A percentile compares a stretch with the other conserved stretches of the same genome.
phyloP scores from a whole-genome alignment of 1,140 invertebrate species.

The Probaryconus sp. region DNA sequence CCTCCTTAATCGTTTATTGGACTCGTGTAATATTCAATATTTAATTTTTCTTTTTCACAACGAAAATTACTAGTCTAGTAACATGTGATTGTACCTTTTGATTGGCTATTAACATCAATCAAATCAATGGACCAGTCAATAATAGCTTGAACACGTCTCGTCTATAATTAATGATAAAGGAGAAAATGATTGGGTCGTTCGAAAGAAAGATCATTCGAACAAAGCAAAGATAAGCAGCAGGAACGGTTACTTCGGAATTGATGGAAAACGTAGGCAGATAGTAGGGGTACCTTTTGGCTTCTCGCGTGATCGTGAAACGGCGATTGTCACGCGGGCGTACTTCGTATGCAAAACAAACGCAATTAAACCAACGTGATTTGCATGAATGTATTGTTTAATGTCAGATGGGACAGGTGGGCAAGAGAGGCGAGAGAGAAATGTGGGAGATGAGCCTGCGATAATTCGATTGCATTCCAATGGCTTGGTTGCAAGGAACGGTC shows the following conservation, averaged over 20 bases:
- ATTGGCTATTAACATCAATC: no score
- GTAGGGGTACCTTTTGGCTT: constrained; percentile 1
- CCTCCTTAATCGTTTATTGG: no score
- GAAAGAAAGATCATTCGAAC: constrained; percentile 6
- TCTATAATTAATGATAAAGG: background rate
- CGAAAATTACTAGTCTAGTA: no score
- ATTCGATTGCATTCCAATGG: constrained; percentile 64
- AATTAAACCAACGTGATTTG: constrained; percentile 65
- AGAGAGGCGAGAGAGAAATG: constrained; percentile 16
- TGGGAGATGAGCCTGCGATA: constrained; percentile 60
- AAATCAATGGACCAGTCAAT: background rate
- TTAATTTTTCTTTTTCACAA: no score
- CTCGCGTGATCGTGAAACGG: constrained; percentile 59
- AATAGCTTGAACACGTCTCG: background rate
- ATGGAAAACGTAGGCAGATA: background rate
- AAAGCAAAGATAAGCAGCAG: constrained; percentile 6
- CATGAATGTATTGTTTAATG: constrained; percentile 67
- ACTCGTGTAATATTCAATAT: no score
- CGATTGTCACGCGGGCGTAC: constrained; percentile 63
- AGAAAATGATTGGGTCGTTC: background rate
- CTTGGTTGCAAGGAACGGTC: constrained; percentile 33
- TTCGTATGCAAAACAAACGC: constrained; percentile 66
- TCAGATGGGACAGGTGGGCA: constrained; percentile 44
- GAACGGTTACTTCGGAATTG: constrained; percentile 2
- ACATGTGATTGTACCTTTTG: no score